Conservation (phyloP, 2,113 vertebrate species). For the Danionella cerebrum region DNA sequence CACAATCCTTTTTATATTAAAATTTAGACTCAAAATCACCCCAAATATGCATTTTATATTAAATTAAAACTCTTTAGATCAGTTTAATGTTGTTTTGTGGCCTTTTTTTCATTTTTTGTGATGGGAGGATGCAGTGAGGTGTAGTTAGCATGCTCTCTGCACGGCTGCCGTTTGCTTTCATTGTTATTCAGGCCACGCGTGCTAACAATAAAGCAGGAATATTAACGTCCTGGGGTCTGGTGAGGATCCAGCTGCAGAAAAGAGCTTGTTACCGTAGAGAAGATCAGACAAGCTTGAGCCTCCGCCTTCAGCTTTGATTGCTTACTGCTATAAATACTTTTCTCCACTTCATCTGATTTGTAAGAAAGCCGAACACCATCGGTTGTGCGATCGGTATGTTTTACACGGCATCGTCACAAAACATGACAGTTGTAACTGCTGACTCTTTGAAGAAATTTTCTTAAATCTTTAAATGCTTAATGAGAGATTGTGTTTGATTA, state of each 20-base stretch:
- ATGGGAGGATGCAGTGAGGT: neutral
- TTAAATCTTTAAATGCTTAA: too few relatives aligned
- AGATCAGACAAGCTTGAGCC: neutral
- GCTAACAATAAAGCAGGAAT: constrained; percentile 11
- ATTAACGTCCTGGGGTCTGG: constrained; percentile 20
- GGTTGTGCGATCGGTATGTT: neutral
- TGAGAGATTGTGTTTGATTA: too few relatives aligned
- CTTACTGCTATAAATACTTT: neutral
- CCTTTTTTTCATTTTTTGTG: too few relatives aligned
- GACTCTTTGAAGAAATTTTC: too few relatives aligned
- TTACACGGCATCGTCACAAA: too few relatives aligned
- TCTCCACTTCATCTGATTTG: neutral
- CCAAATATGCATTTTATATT: too few relatives aligned
- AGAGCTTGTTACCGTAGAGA: neutral
- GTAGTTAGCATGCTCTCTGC: constrained; percentile 10
- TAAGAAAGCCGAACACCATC: neutral
- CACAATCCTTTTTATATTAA: too few relatives aligned
- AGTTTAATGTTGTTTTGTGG: too few relatives aligned
- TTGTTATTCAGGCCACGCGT: constrained; percentile 30
- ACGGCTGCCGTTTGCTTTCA: neutral
- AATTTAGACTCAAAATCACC: too few relatives aligned
- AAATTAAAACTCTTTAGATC: too few relatives aligned
- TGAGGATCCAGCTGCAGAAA: constrained; percentile 16
- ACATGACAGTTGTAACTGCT: too few relatives aligned
- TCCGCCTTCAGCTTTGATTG: neutral